A percentile compares a stretch with the other conserved stretches of the same genome.
phyloP scores from a whole-genome alignment of 2,888 invertebrate species.

The Heliconius ismenius region DNA sequence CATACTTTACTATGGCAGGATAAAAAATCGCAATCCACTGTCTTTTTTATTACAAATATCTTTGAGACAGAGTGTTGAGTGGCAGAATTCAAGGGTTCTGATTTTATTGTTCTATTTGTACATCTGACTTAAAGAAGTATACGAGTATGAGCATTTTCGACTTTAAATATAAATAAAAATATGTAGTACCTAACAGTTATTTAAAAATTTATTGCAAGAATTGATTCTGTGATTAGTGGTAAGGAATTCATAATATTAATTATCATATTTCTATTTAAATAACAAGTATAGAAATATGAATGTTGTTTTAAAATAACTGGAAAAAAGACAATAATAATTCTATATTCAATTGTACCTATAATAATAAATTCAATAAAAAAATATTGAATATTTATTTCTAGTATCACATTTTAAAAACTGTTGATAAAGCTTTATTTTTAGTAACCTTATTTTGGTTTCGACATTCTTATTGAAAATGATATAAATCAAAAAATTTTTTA shows the following conservation, averaged over 20 bases:
- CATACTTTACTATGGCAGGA: not conserved
- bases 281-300: not conserved
- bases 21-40: not conserved
- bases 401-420: not conserved
- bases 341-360: constrained; percentile 1
- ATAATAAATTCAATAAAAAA: not conserved
- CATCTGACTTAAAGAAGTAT: too few relatives aligned
- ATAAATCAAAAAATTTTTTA: too few relatives aligned
- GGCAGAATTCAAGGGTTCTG: too few relatives aligned
- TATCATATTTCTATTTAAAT: too few relatives aligned
- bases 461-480: not conserved
- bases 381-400: not conserved
- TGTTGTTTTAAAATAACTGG: not conserved
- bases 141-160: too few relatives aligned
- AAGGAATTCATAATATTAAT: too few relatives aligned
- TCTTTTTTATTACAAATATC: not conserved
- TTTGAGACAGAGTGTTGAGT: not conserved
- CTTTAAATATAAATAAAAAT: too few relatives aligned
- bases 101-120: too few relatives aligned
- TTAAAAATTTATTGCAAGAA: too few relatives aligned
- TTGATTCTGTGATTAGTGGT: too few relatives aligned
- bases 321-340: not conserved
- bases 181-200: too few relatives aligned
- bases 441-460: not conserved
- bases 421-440: not conserved